Evolutionary conservation across 92 coral and sea anemone species (phyloP), one percentile per base, ranked within the genome.

Genomic region (Zoanthus gigantus): DNA sequence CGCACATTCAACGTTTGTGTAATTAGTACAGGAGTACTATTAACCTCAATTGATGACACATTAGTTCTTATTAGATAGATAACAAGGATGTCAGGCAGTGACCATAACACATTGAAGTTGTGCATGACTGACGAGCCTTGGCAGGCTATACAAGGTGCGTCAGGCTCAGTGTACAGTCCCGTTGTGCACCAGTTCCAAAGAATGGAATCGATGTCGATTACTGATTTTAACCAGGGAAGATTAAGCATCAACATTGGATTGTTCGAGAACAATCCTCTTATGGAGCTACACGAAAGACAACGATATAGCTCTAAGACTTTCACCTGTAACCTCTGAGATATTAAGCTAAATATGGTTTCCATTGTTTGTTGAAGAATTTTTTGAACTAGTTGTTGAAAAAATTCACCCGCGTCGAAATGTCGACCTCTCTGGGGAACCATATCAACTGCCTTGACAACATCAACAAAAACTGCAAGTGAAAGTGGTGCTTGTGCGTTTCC

Each of bases 151-250:
- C 74, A 69, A 29, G 42, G 46, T 9, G 74, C 45, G 46, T 69
- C 74, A 30, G 42, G 17, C 46, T 34, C 74, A 30, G 6, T 31
- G 46, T 34, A 69, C 46, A 69, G 74, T 8, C 46, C 74, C 46
- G 74, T 31, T 9, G 74, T 69, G 46, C 44, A 69, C 74, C 74
- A 69, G 74, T 69, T 69, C 74, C 47, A 69, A 69, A 69, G 74
- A 69, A 69, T 34, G 16, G 46, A 69, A 29, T 69, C 74, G 74
- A 69, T 69, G 74, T 69, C 74, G 74, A 69, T 69, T 0, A 69
- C 74, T 29, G 74, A 29, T 29, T 34, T 69, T 44, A 69, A 29
- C 44, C 46, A 69, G 14, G 74, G 47, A 29, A 69, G 74, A 69
- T 69, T 69, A 29, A 69, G 42, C 46, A 69, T 69, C 9, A 69